A percentile compares a stretch with the other conserved stretches of the same genome.
These are phyloP conservation scores for Pseudomyrmex sp. DNA, from an alignment of 1,140 invertebrate species.

Conservation along the genomic window DNA sequence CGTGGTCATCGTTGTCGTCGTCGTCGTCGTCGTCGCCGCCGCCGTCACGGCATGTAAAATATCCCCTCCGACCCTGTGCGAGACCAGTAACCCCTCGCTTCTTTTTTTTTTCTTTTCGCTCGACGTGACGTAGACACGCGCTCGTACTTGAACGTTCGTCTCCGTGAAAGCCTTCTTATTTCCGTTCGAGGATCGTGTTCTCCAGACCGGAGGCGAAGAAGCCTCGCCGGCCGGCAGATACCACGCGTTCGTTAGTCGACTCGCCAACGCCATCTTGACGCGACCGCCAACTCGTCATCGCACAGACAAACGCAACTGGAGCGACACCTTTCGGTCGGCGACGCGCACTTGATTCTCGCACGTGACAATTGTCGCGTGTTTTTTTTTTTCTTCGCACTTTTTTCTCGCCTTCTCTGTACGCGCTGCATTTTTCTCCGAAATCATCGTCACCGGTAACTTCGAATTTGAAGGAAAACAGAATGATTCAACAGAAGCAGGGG, in stretches of 20 bases:
- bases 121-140: not conserved
- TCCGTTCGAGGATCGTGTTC: not conserved
- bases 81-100: not conserved
- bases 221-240: slow-evolving; percentile 36
- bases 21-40: not conserved
- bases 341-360: slow-evolving; percentile 47
- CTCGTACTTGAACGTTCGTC: not conserved
- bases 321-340: slow-evolving; percentile 67
- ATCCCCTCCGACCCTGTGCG: not conserved
- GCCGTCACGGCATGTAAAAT: not conserved
- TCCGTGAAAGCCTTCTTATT: not conserved
- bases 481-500: too few species aligned
- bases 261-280: slow-evolving; percentile 69
- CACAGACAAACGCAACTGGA: slow-evolving; percentile 8
- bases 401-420: not conserved
- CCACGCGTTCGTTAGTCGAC: slow-evolving; percentile 47
- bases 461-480: too few species aligned
- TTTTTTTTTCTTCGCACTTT: slow-evolving; percentile 26
- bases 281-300: slow-evolving; percentile 37
- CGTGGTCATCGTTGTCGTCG: not conserved
- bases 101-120: not conserved
- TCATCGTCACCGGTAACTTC: too few species aligned
- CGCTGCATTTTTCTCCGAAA: too few species aligned
- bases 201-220: not conserved
- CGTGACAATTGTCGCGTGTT: slow-evolving; percentile 21